A percentile compares a stretch with the other conserved stretches of the same genome.
These are phyloP conservation scores for Vireo griseus DNA, from an alignment of 2,797 vertebrate genomes.

Conservation along the genomic window DNA sequence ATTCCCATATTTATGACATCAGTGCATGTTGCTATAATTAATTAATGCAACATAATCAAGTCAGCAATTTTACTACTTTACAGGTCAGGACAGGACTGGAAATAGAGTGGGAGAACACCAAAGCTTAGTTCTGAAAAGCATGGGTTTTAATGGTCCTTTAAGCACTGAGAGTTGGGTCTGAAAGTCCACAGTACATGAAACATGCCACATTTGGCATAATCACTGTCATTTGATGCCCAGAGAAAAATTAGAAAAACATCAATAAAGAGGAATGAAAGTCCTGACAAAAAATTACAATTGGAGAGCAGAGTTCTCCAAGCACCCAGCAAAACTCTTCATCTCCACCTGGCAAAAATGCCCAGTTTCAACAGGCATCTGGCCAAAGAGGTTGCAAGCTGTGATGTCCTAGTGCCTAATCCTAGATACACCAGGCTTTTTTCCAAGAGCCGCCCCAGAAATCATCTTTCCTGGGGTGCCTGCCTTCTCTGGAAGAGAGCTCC, in stretches of 20 bases:
- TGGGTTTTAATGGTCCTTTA: neutral
- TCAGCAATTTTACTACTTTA: slow-evolving; percentile 17
- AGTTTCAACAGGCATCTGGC: neutral
- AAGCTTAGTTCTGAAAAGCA: neutral
- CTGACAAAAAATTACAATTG: neutral
- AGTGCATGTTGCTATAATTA: slow-evolving; percentile 47
- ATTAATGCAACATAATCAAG: slow-evolving; percentile 52
- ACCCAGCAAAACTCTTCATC: neutral
- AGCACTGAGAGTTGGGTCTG: neutral
- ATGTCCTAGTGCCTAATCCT: neutral
- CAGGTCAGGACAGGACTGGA: neutral
- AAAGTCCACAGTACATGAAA: neutral
- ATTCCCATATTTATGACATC: slow-evolving; percentile 16
- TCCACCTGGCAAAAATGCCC: neutral
- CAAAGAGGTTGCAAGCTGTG: neutral
- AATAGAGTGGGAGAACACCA: neutral
- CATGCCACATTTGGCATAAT: neutral
- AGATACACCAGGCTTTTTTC: neutral
- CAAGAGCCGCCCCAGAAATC: neutral
- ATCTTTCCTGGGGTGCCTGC: neutral
- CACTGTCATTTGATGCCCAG: neutral
- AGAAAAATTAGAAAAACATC: neutral
- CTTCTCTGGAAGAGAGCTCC: neutral
- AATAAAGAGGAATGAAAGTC: neutral
- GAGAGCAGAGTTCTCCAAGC: neutral